Percentiles rank a stretch among this genome's conserved stretches.
Conservation (phyloP, 2,113 vertebrate genomes). For the Corythaixoides concolor region DNA sequence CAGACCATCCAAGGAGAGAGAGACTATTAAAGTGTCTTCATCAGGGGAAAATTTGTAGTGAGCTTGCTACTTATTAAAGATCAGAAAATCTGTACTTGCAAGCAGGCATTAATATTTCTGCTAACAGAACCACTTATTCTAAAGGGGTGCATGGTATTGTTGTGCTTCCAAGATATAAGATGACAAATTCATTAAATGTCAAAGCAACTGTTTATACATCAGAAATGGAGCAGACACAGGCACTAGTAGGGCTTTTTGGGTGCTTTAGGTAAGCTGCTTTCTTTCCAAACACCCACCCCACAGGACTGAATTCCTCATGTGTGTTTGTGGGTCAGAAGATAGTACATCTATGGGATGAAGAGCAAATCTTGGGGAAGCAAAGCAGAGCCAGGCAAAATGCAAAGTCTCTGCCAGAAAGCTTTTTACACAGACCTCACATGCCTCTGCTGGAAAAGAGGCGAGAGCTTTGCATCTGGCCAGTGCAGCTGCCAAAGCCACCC, state of each 20-base stretch:
- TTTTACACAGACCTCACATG: constrained; percentile 56
- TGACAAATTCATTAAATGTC: constrained; percentile 31
- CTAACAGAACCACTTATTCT: not conserved
- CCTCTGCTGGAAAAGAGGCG: constrained; percentile 45
- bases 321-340: not conserved
- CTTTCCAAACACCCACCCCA: not conserved
- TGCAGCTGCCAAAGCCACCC: constrained; percentile 63
- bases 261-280: not conserved
- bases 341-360: not conserved
- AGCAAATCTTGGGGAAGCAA: constrained; percentile 16
- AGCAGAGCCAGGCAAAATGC: constrained; percentile 28
- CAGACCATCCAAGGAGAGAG: not conserved
- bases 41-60: constrained; percentile 15
- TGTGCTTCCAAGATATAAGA: constrained; percentile 25
- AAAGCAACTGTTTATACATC: not conserved
- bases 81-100: not conserved
- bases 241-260: not conserved
- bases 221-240: not conserved
- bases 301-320: not conserved
- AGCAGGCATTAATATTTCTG: constrained; percentile 32
- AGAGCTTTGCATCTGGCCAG: constrained; percentile 60
- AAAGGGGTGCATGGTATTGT: not conserved
- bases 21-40: constrained; percentile 32
- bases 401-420: constrained; percentile 41
- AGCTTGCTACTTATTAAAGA: constrained; percentile 26